Conservation (phyloP, 37 sponge, comb jelly and placozoan genomes). For the Ephydatia muelleri region DNA sequence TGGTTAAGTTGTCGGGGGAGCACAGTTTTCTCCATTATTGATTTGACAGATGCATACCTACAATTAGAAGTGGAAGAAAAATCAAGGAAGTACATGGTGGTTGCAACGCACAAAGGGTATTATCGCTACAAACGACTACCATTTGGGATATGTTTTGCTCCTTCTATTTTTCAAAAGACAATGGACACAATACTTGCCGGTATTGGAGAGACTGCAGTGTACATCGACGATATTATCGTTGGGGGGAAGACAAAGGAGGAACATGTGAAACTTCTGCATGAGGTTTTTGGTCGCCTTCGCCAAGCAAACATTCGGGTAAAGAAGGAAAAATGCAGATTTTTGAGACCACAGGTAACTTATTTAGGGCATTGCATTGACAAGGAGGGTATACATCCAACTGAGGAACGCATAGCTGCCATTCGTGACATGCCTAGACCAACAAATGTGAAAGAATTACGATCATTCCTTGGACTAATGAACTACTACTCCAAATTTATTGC, state of each 20-base stretch:
- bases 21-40: slow-evolving; percentile 1
- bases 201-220: slow-evolving; percentile 1
- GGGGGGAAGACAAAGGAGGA: background rate
- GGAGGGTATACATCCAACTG: no score
- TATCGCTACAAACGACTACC: background rate
- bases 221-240: background rate
- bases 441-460: no score
- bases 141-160: slow-evolving; percentile 1
- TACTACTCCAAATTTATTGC: no score
- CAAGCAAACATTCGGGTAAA: background rate
- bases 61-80: background rate
- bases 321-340: background rate
- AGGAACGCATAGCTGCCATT: no score
- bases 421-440: no score
- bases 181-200: background rate
- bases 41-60: slow-evolving; percentile 1
- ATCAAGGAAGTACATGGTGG: background rate
- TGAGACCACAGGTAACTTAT: background rate
- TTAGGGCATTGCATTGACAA: background rate
- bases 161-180: background rate
- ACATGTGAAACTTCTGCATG: background rate
- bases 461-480: no score
- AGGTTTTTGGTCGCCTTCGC: background rate
- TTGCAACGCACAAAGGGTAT: background rate
- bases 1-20: background rate